A percentile compares a stretch with the other conserved stretches of the same genome.
Conservation (phyloP, 2,113 vertebrate genomes). For the Pachyramphus minor region DNA sequence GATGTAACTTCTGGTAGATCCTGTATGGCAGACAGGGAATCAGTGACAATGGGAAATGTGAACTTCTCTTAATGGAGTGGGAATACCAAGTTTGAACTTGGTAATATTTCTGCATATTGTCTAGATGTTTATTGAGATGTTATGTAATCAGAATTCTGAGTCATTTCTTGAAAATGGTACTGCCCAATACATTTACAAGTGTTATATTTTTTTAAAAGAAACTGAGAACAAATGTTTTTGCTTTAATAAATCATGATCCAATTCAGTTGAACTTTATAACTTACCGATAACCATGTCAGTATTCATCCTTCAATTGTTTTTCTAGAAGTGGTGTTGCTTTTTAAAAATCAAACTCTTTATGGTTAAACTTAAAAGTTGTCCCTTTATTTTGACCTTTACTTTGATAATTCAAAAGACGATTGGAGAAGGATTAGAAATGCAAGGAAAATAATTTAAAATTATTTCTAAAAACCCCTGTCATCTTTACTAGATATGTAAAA, state of each 20-base stretch:
- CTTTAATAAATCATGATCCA: background rate
- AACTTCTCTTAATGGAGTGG: background rate
- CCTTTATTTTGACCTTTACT: background rate
- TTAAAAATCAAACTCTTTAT: background rate
- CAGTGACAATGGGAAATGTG: background rate
- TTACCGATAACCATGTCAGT: background rate
- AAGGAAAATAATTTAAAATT: background rate
- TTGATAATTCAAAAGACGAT: background rate
- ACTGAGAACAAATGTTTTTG: background rate
- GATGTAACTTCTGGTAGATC: background rate
- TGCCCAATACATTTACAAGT: background rate
- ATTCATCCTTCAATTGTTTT: background rate
- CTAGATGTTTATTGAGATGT: background rate
- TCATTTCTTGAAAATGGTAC: background rate
- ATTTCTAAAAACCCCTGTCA: accelerated
- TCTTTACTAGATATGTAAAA: background rate
- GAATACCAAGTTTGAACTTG: background rate
- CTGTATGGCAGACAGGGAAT: background rate
- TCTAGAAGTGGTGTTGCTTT: background rate
- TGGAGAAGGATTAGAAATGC: background rate
- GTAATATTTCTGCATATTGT: background rate
- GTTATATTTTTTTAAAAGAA: background rate
- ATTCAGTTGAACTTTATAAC: background rate
- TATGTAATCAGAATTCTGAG: background rate
- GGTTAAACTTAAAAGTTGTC: background rate